Evolutionary conservation across 2,888 invertebrate species (phyloP).

Genomic region (Lampropteryx suffumata): DNA sequence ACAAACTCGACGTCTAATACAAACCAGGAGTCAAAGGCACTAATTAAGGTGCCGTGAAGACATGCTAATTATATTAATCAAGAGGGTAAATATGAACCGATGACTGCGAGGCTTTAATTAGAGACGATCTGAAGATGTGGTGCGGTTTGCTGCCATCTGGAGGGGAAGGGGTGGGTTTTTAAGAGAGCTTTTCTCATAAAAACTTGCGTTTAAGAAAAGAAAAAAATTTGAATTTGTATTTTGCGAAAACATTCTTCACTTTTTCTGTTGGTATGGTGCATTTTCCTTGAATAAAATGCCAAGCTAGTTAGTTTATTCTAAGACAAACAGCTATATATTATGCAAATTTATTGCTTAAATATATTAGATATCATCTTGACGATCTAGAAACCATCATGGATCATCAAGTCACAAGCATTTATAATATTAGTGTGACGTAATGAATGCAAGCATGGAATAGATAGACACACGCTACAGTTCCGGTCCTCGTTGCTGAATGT

Average conservation of each 20-base stretch:
- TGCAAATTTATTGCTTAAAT: too few relatives aligned
- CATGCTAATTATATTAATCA: constrained; percentile 42
- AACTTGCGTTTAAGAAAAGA: neutral
- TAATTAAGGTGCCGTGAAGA: constrained; percentile 33
- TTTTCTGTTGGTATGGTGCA: too few relatives aligned
- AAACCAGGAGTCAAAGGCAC: constrained; percentile 17
- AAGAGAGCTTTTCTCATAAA: neutral
- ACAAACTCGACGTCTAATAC: constrained; percentile 7
- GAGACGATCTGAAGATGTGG: constrained; percentile 38
- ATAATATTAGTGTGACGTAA: too few relatives aligned
- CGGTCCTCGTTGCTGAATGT: neutral
- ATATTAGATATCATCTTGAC: too few relatives aligned
- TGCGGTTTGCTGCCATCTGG: constrained; percentile 1
- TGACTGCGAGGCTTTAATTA: constrained; percentile 43
- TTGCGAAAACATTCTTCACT: too few relatives aligned
- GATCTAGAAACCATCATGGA: too few relatives aligned
- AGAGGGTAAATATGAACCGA: constrained; percentile 41
- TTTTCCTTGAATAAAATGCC: too few relatives aligned
- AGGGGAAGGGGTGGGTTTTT: neutral
- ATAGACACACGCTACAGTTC: constrained; percentile 1
- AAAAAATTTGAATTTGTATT: too few relatives aligned
- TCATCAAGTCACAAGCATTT: too few relatives aligned
- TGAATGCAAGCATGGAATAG: neutral
- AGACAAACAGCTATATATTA: too few relatives aligned
- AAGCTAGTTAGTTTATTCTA: too few relatives aligned